Evolutionary conservation across 2,113 vertebrate genomes (phyloP).

Genomic region (Megaceryle maxima): DNA sequence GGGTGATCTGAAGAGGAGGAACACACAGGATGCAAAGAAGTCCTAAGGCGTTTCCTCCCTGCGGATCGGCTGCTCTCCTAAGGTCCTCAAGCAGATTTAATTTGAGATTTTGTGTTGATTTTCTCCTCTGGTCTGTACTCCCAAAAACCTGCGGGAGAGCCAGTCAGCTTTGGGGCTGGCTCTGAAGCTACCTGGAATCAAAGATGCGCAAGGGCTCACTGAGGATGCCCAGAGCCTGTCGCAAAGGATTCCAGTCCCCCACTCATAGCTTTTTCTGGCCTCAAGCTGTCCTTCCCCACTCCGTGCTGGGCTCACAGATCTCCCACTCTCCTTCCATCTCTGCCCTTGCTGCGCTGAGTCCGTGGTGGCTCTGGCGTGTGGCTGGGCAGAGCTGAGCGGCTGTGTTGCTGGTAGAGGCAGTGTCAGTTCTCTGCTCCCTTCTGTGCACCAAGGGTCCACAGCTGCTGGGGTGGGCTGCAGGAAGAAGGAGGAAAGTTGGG

Average conservation of each 20-base stretch:
- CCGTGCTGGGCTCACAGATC: background rate
- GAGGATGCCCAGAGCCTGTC: constrained; percentile 4
- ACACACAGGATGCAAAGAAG: constrained; percentile 59
- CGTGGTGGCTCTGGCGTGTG: background rate
- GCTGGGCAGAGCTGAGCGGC: background rate
- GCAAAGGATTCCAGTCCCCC: constrained; percentile 3
- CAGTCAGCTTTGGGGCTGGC: constrained; percentile 31
- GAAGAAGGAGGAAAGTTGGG: background rate
- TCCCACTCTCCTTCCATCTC: background rate
- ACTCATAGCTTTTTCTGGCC: constrained; percentile 37
- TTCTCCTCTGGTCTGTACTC: constrained; percentile 56
- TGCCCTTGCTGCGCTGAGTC: background rate
- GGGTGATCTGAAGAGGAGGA: constrained; percentile 61
- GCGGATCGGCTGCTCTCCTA: background rate
- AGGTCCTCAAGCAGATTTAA: constrained; percentile 63
- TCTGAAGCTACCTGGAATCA: constrained; percentile 46
- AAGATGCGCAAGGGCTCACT: constrained; percentile 8
- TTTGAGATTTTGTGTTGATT: constrained; percentile 61
- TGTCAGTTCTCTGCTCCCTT: background rate
- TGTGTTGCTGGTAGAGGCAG: background rate
- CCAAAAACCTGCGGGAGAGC: constrained; percentile 3
- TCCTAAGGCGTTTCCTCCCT: constrained; percentile 4
- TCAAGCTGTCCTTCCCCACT: constrained; percentile 10
- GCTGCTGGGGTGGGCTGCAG: background rate
- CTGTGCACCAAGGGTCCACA: background rate